These are phyloP conservation scores for Drosophila kurseongensis DNA, from an alignment of 1,140 invertebrate species.

Conservation along the genomic window DNA sequence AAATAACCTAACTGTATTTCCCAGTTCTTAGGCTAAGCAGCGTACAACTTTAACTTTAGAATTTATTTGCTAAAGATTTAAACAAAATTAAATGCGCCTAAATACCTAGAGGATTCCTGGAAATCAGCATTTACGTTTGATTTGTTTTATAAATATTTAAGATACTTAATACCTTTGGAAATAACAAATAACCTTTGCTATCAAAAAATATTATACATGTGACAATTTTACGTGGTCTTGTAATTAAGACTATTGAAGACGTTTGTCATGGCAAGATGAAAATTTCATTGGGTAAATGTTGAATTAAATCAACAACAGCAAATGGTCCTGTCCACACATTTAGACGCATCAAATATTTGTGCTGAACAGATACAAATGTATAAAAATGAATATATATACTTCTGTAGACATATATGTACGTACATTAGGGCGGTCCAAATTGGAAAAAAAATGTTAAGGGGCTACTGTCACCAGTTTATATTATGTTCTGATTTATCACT, in stretches of 20 bases:
- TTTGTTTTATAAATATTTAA: background rate
- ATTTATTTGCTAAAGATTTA: background rate
- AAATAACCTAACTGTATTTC: too few relatives aligned
- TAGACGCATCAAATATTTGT: constrained; percentile 37
- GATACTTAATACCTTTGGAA: background rate
- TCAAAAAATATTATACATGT: background rate
- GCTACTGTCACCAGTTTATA: too few relatives aligned
- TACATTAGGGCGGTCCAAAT: background rate
- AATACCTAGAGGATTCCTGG: background rate
- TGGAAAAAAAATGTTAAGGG: too few relatives aligned
- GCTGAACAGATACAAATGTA: constrained; percentile 11
- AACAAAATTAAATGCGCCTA: too few relatives aligned
- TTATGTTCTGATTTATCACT: too few relatives aligned
- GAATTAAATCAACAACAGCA: constrained; percentile 52
- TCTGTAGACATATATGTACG: background rate
- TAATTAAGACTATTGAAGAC: constrained; percentile 9
- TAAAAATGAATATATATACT: background rate
- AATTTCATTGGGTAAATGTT: constrained; percentile 44
- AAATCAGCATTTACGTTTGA: background rate
- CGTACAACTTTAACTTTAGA: background rate
- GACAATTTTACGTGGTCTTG: background rate
- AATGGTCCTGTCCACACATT: constrained; percentile 31
- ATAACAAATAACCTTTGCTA: background rate
- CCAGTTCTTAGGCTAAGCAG: too few relatives aligned
- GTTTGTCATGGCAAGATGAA: constrained; percentile 37